Evolutionary conservation across 2,888 invertebrate species (phyloP).

Genomic region (Platypus cylindrus): DNA sequence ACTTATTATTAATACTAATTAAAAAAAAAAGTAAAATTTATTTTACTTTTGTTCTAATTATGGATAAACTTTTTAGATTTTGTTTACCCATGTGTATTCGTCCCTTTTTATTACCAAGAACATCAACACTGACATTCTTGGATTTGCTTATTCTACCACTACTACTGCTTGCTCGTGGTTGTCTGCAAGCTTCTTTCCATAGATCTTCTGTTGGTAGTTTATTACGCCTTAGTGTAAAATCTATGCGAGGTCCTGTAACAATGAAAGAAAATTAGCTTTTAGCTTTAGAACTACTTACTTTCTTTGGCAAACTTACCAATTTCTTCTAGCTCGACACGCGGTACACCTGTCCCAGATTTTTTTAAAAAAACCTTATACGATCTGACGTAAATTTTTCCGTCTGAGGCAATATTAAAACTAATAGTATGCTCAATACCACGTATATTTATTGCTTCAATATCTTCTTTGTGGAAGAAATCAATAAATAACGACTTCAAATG

Average conservation of each 20-base stretch:
- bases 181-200: constrained; percentile 67
- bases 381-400: constrained; percentile 66
- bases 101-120: constrained; percentile 79
- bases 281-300: neutral
- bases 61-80: constrained; percentile 60
- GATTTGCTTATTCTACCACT: constrained; percentile 66
- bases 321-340: constrained; percentile 84
- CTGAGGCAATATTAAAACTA: constrained; percentile 71
- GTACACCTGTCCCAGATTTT: constrained; percentile 80
- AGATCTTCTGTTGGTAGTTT: constrained; percentile 84
- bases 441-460: constrained; percentile 66
- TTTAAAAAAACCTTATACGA: constrained; percentile 71
- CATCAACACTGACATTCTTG: constrained; percentile 83
- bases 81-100: constrained; percentile 90
- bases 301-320: constrained; percentile 46
- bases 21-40: no score
- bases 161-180: constrained; percentile 70
- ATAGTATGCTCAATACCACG: constrained; percentile 91
- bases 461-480: constrained; percentile 86
- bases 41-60: no score
- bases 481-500: constrained; percentile 78
- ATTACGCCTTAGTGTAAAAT: constrained; percentile 72
- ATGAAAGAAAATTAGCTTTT: neutral
- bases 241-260: constrained; percentile 71
- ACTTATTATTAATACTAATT: no score